phyloP scores from a whole-genome alignment of 37 sponge, comb jelly and placozoan species.

The Chondrosia reniformis region DNA sequence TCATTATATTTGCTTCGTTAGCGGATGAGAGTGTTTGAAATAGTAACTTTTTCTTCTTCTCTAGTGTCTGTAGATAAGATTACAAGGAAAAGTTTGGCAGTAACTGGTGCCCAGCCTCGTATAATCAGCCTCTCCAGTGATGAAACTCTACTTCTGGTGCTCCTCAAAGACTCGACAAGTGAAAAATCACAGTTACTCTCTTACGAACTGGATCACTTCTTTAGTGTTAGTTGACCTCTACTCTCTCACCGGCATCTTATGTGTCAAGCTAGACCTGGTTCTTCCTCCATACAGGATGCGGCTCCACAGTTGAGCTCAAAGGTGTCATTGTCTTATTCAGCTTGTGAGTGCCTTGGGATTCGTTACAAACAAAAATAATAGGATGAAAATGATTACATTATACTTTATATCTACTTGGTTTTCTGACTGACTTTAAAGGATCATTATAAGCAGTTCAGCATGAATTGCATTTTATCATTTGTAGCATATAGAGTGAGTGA shows the following conservation, averaged over 20 bases:
- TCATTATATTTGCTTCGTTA: too few relatives aligned
- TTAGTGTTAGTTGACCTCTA: neutral
- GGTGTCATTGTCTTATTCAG: too few relatives aligned
- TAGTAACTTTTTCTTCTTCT: neutral
- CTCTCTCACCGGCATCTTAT: too few relatives aligned
- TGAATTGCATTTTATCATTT: neutral
- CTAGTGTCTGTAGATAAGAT: neutral
- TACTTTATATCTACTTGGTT: neutral
- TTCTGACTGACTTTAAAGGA: neutral
- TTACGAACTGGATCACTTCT: constrained; percentile 3
- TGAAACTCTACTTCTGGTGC: neutral
- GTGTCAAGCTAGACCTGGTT: too few relatives aligned
- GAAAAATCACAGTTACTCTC: neutral
- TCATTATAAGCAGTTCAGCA: neutral
- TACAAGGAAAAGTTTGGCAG: neutral
- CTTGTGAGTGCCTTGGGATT: too few relatives aligned
- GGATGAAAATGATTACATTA: neutral
- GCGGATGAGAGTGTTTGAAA: too few relatives aligned
- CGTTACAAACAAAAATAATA: too few relatives aligned
- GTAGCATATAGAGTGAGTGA: neutral
- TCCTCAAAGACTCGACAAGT: neutral
- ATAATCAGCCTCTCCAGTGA: neutral
- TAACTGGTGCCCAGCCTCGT: neutral
- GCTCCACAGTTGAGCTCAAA: too few relatives aligned
- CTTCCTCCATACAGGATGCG: too few relatives aligned